Evolutionary conservation across 2,888 invertebrate genomes (phyloP), one percentile per base, ranked within the genome.

Genomic region (Catotricha subobsoleta): DNA sequence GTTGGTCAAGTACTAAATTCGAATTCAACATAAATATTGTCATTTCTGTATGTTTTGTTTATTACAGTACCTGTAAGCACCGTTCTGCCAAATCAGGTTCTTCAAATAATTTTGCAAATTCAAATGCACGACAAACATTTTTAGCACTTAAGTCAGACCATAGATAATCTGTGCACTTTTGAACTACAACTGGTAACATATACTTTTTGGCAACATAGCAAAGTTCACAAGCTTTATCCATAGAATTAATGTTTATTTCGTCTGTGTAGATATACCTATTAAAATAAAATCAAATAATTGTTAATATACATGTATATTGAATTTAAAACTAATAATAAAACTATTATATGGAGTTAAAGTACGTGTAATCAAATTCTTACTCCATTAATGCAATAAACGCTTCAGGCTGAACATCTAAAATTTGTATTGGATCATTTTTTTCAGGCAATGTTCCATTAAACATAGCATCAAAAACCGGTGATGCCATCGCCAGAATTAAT

Each of bases 121-220:
- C 86, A 54, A 82, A 86, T 0, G 86, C 84, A 37, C 84, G 64
- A 48, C 84, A 86, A 1, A 82, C 86, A 60, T 84, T 86, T 52
- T 76, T 76, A 0, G 83, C 78, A 44, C 57, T 58, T 2, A 63
- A 43, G 46, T 59, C 62, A 1, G 79, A 76, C 83, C 84, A 86
- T n/a, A 87, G 63, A 52, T 76, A 86, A 46, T 76, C 72, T 0
- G 83, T 86, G 54, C 87, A 87, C 50, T 81, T 77, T 47, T 83
- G 78, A 0, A 86, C 82, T 8, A 87, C 66, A 57, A 79, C 76
- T 0, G 86, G 86, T 42, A 87, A 58, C 79, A 87, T 81, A 51
- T 87, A 87, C 53, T 87, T 87, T 53, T 87, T 87, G 9, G 84
- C 86, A 41, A 80, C 83, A 57, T 87, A 87, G 54, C 86, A 87